These are phyloP conservation scores for Scomber scombrus DNA, from an alignment of 2,113 vertebrate genomes.

Conservation along the genomic window DNA sequence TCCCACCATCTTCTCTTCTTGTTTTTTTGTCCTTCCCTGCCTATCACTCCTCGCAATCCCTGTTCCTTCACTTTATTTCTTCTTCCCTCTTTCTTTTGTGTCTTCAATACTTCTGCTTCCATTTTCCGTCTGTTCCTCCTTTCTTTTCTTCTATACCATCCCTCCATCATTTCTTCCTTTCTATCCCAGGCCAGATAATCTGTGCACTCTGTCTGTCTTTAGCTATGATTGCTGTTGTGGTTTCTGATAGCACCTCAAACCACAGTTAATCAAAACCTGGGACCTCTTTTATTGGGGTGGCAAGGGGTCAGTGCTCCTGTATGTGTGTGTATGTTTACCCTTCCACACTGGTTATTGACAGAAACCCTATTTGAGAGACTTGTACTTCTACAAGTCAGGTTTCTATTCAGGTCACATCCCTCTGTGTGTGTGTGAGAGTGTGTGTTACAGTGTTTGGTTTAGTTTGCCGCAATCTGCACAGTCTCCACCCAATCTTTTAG, in stretches of 20 bases:
- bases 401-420: conserved; percentile 54
- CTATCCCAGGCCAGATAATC: conserved; percentile 21
- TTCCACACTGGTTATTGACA: conserved; percentile 45
- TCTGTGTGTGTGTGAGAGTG: neutral
- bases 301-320: conserved; percentile 44
- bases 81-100: neutral
- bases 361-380: conserved; percentile 34
- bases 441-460: conserved; percentile 40
- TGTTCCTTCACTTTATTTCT: neutral
- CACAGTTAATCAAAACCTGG: conserved; percentile 70
- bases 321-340: conserved; percentile 24
- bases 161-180: neutral
- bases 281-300: conserved; percentile 63
- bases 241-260: conserved; percentile 62
- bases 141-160: neutral
- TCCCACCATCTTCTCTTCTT: neutral
- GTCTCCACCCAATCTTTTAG: conserved; percentile 51
- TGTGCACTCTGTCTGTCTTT: conserved; percentile 35
- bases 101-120: neutral
- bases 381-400: conserved; percentile 12
- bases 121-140: neutral
- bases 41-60: neutral
- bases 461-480: conserved; percentile 57
- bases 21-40: neutral
- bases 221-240: conserved; percentile 45